phyloP scores from a whole-genome alignment of 2,797 vertebrate genomes.

The Erethizon dorsatum region DNA sequence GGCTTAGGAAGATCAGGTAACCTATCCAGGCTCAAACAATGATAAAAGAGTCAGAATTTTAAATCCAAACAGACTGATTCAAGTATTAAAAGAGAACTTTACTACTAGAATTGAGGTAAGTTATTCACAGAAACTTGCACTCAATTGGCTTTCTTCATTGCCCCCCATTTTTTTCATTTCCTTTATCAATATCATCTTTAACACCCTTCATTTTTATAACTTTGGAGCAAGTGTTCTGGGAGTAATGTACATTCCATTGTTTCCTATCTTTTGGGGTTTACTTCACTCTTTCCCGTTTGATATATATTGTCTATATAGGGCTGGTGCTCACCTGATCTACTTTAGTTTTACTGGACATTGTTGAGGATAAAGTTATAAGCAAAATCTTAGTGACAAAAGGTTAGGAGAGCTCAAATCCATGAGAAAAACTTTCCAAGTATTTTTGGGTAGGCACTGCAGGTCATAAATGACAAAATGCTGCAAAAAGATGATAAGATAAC shows the following conservation, averaged over 20 bases:
- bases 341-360: neutral
- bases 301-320: neutral
- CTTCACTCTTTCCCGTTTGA: neutral
- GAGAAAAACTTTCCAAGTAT: neutral
- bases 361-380: neutral
- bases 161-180: neutral
- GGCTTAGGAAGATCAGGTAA: neutral
- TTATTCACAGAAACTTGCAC: neutral
- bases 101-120: neutral
- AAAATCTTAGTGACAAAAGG: neutral
- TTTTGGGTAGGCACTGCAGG: neutral
- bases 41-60: neutral
- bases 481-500: conserved; percentile 4
- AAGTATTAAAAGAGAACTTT: neutral
- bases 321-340: neutral
- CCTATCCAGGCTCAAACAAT: neutral
- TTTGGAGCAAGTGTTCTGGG: neutral
- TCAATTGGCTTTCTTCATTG: neutral
- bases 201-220: conserved; percentile 15
- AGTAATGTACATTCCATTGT: neutral
- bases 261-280: conserved; percentile 2
- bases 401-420: neutral
- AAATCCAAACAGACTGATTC: neutral
- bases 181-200: neutral
- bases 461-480: conserved; percentile 19